phyloP scores from a whole-genome alignment of 2,113 vertebrate species.

The Pteronura brasiliensis region DNA sequence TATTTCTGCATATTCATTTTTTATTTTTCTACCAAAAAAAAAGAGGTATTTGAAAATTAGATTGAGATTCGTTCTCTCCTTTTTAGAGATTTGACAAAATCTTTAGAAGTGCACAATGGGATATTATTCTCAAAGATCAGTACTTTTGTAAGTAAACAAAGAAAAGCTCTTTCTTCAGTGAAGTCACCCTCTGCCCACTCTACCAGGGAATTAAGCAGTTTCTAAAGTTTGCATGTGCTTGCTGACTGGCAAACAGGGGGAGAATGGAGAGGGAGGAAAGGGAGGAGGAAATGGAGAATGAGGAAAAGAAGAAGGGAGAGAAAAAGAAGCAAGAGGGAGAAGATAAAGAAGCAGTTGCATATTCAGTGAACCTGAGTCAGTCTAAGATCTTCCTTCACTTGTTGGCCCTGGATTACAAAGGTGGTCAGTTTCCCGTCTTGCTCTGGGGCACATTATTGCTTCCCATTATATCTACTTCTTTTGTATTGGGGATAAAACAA shows the following conservation, averaged over 20 bases:
- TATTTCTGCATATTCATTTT: slow-evolving; percentile 53
- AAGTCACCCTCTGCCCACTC: not conserved
- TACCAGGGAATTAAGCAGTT: not conserved
- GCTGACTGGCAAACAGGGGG: not conserved
- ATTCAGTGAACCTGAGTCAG: not conserved
- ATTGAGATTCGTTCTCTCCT: not conserved
- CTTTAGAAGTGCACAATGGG: not conserved
- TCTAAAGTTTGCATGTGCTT: not conserved
- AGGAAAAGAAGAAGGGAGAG: not conserved
- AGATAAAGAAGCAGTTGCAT: not conserved
- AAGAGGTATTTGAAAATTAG: not conserved
- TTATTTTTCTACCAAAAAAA: slow-evolving; percentile 47
- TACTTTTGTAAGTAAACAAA: not conserved
- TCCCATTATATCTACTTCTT: not conserved
- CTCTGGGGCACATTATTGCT: not conserved
- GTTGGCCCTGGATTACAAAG: not conserved
- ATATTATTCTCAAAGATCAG: not conserved
- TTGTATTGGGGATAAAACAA: not conserved
- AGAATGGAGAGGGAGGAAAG: not conserved
- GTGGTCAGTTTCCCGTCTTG: not conserved
- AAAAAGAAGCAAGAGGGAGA: not conserved
- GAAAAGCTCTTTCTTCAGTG: not conserved
- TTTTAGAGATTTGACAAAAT: not conserved
- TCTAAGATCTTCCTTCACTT: not conserved
- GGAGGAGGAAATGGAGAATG: not conserved